These are phyloP conservation scores for Cydia fagiglandana DNA, from an alignment of 1,140 invertebrate genomes.

Conservation along the genomic window DNA sequence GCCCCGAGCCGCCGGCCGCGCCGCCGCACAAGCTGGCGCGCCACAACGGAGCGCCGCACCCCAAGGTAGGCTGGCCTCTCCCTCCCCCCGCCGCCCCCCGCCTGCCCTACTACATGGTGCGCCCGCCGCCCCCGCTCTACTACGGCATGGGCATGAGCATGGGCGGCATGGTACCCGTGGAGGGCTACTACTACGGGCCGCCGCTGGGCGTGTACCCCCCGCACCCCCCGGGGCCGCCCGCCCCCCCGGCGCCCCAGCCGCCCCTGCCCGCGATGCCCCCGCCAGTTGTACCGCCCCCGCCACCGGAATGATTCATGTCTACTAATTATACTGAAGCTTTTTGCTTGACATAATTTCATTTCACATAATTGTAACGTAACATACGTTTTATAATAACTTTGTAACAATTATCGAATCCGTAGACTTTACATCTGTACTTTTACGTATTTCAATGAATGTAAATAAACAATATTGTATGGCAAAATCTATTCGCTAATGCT, in stretches of 20 bases:
- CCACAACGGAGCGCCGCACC: constrained; percentile 59
- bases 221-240: constrained; percentile 35
- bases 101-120: constrained; percentile 63
- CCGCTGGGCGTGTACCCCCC: constrained; percentile 44
- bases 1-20: constrained; percentile 39
- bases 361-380: no score
- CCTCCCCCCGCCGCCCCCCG: constrained; percentile 60
- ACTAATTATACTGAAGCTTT: neutral
- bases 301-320: constrained; percentile 50
- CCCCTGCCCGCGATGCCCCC: constrained; percentile 60
- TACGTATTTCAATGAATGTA: no score
- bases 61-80: constrained; percentile 66
- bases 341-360: no score
- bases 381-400: no score
- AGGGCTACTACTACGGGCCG: constrained; percentile 52
- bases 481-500: no score
- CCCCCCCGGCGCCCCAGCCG: constrained; percentile 37
- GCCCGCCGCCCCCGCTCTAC: constrained; percentile 64
- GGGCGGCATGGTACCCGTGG: constrained; percentile 46
- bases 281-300: constrained; percentile 65
- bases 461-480: no score
- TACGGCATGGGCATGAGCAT: constrained; percentile 44
- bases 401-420: no score
- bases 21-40: constrained; percentile 63
- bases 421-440: no score